Evolutionary conservation across 2,797 vertebrate species (phyloP).

Genomic region (Falco rusticolus): DNA sequence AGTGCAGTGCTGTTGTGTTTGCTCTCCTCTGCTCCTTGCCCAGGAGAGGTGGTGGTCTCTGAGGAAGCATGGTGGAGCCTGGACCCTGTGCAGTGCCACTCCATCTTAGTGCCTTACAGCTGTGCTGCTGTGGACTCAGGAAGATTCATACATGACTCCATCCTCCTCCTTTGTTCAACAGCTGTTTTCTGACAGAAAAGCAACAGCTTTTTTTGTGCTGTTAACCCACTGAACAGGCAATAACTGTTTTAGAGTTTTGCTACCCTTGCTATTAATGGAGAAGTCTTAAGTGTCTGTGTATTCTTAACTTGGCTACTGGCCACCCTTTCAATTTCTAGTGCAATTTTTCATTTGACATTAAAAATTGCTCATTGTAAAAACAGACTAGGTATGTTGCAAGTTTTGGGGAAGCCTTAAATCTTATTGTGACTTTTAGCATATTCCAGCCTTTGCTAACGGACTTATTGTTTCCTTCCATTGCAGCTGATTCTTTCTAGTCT

Average conservation of each 20-base stretch:
- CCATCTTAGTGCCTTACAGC: background rate
- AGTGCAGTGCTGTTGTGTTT: background rate
- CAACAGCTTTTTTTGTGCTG: background rate
- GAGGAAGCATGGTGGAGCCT: background rate
- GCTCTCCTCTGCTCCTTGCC: background rate
- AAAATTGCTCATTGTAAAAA: background rate
- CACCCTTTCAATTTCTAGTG: background rate
- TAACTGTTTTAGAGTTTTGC: background rate
- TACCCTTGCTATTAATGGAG: background rate
- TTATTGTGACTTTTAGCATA: background rate
- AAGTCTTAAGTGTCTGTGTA: background rate
- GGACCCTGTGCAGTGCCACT: background rate
- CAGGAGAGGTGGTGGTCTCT: background rate
- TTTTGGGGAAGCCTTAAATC: background rate
- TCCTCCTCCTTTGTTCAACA: background rate
- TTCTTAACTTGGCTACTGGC: background rate
- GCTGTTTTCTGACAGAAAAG: background rate
- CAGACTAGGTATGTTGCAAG: background rate
- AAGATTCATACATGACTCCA: background rate
- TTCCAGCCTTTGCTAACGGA: background rate
- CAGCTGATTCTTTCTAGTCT: background rate
- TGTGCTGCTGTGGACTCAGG: background rate
- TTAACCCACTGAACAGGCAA: background rate
- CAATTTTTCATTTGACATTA: background rate
- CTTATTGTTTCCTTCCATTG: background rate